Evolutionary conservation across 2,797 vertebrate species (phyloP).

Genomic region (Aulostomus chinensis): DNA sequence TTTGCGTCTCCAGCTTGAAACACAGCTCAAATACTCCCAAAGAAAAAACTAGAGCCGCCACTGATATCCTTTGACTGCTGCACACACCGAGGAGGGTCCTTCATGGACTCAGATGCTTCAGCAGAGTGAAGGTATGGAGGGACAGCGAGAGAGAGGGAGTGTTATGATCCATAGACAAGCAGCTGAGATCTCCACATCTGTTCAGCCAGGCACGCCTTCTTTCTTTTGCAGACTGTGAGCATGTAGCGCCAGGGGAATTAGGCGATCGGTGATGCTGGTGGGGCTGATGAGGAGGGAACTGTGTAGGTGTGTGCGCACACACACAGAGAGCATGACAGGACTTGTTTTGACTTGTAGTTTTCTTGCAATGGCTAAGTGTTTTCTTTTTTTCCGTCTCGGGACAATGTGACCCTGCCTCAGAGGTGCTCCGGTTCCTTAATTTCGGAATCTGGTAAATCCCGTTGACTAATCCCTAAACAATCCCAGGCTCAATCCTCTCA

Average conservation of each 20-base stretch:
- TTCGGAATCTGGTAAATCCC: slow-evolving; percentile 69
- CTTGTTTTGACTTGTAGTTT: slow-evolving; percentile 20
- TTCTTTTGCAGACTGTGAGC: slow-evolving; percentile 38
- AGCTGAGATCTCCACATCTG: slow-evolving; percentile 62
- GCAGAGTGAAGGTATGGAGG: neutral
- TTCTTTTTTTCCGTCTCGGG: slow-evolving; percentile 57
- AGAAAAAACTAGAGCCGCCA: slow-evolving; percentile 2
- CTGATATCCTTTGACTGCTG: slow-evolving; percentile 39
- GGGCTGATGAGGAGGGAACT: neutral
- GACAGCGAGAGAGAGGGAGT: slow-evolving; percentile 8
- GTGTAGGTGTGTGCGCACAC: neutral
- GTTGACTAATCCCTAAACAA: slow-evolving; percentile 75
- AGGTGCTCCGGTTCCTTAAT: slow-evolving; percentile 51
- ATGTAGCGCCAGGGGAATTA: slow-evolving; percentile 40
- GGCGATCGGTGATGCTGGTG: slow-evolving; percentile 16
- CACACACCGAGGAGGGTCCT: slow-evolving; percentile 18
- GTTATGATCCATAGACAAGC: slow-evolving; percentile 43
- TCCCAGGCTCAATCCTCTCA: slow-evolving; percentile 68
- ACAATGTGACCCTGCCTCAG: slow-evolving; percentile 31
- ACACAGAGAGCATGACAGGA: slow-evolving; percentile 1
- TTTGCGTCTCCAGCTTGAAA: slow-evolving; percentile 75
- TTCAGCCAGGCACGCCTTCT: slow-evolving; percentile 59
- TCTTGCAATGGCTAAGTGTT: slow-evolving; percentile 23
- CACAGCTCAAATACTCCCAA: slow-evolving; percentile 5
- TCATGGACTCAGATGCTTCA: slow-evolving; percentile 5